Base-by-base conservation (phyloP, 2,888 invertebrate species). In the Stenichneumon culpator region DNA sequence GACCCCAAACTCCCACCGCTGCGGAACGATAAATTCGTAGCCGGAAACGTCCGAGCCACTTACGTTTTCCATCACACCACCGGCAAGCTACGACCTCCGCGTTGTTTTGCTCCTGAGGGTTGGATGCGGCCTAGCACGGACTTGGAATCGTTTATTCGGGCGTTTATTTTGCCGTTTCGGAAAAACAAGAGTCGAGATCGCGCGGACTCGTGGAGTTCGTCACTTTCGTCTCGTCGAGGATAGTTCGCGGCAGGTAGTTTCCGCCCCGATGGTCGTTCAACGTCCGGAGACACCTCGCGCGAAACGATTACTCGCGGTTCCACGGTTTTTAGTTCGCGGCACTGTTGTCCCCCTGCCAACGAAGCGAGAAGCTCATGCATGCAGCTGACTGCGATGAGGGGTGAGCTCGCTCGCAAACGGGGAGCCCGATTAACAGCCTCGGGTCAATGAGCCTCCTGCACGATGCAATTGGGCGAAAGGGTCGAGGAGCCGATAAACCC, bases 1-100 rank as follows among this genome's bases (percentile, higher is more conserved):
- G 79, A 83, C 47, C 44, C 52, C 50, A 28, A 70, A 73, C 73
- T 47, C 25, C 44, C 32, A 65, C 69, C n/a, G 67, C 78, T 39
- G 63, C 16, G 44, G 44, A 63, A 74, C 74, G 69, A 83, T 83
- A 83, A 79, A 83, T 79, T 82, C 82, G 72, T 63, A 32, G 68
- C 68, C 73, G 68, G 82, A 79, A 68, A 83, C 72, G 82, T 79
- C 73, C 78, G 63, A 73, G 73, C 78, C 73, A 83, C 82, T 83
- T 79, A 73, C 78, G 82, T 73, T 79, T 78, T 79, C 82, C 72
- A 83, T 83, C 82, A 73, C 73, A 36, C 47, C 73, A 79, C 39
- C 57, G 11, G 63, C 79, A 25, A 50, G 32, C 73, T 63, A 52
- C 36, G 22, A 54, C 14, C 75, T 36, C 36, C 22, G n/a, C 19